Evolutionary conservation across 2,113 vertebrate genomes (phyloP).

Genomic region (Sinosuthora webbiana): DNA sequence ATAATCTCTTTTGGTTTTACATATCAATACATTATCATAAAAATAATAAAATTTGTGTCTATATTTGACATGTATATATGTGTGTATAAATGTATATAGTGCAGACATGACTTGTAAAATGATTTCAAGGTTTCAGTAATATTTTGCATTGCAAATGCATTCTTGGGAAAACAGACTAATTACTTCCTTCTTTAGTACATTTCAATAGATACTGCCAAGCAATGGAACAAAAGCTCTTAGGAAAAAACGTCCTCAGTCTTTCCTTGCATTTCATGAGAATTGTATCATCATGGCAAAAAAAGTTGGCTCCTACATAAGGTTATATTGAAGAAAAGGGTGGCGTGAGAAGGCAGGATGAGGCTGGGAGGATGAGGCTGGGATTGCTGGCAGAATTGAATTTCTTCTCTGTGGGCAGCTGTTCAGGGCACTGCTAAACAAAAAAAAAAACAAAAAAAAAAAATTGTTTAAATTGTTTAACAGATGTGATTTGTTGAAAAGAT

Average conservation of each 20-base stretch:
- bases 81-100: too few species aligned
- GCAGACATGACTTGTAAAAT: not conserved
- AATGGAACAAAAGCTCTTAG: not conserved
- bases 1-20: not conserved
- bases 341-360: not conserved
- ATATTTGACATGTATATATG: not conserved
- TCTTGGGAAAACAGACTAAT: not conserved
- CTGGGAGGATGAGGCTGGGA: not conserved
- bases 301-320: not conserved
- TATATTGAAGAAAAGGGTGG: not conserved
- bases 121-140: not conserved
- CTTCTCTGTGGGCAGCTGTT: not conserved
- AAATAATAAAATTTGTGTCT: not conserved
- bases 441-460: not conserved
- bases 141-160: not conserved
- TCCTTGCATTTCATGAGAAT: not conserved
- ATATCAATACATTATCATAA: not conserved
- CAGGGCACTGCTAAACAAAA: not conserved
- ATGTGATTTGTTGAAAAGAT: not conserved
- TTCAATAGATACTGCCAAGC: not conserved
- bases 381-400: not conserved
- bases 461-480: not conserved
- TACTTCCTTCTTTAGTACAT: not conserved
- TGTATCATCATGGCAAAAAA: not conserved
- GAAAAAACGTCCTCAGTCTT: not conserved